Conservation (phyloP, 2,797 vertebrate species). For the Sebastiscus albofasciatus region DNA sequence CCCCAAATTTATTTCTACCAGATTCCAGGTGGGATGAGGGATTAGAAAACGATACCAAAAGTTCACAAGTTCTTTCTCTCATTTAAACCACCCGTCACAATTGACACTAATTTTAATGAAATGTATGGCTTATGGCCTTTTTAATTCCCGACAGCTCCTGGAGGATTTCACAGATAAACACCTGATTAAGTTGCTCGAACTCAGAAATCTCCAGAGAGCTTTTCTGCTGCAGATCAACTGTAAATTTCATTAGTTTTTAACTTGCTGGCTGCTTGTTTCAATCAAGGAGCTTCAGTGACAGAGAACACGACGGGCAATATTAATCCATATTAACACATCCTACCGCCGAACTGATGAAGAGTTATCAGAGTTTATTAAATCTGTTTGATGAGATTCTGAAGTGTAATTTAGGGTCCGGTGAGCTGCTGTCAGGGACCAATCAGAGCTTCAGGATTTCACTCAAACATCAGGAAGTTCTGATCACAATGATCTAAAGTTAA, state of each 20-base stretch:
- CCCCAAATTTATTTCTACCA: not conserved
- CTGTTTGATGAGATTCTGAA: not conserved
- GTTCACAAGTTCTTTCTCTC: not conserved
- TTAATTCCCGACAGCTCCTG: not conserved
- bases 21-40: not conserved
- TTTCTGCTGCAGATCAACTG: not conserved
- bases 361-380: not conserved
- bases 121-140: not conserved
- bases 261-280: not conserved
- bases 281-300: not conserved
- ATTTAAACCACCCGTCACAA: not conserved
- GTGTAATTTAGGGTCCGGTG: not conserved
- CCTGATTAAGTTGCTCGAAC: slow-evolving; percentile 1
- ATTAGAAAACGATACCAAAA: not conserved
- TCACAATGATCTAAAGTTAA: not conserved
- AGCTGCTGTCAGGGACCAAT: not conserved
- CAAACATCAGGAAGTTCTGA: not conserved
- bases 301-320: not conserved
- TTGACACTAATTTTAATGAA: slow-evolving; percentile 5
- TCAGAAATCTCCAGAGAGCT: not conserved
- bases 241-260: slow-evolving; percentile 4
- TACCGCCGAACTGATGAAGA: not conserved
- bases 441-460: not conserved
- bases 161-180: slow-evolving; percentile 9
- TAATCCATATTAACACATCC: not conserved